Percentiles rank a stretch among this genome's conserved stretches.
phyloP scores from a whole-genome alignment of 2,888 invertebrate genomes.

The Lepidochrysops patricia region DNA sequence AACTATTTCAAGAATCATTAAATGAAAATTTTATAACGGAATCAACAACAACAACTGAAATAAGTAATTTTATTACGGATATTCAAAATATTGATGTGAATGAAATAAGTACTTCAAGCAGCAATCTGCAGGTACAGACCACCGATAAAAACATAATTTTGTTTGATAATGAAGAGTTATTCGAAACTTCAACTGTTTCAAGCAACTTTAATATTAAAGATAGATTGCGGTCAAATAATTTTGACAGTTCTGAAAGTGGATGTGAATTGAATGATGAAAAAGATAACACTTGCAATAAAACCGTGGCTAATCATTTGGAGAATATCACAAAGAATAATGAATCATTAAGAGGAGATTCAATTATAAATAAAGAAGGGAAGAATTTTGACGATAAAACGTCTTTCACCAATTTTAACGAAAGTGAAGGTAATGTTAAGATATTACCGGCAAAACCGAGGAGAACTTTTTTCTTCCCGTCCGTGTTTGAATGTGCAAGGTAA shows the following conservation, averaged over 20 bases:
- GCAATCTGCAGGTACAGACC: not conserved
- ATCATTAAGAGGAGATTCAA: not conserved
- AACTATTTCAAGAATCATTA: not conserved
- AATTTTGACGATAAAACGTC: conserved; percentile 15
- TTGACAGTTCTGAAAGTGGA: not conserved
- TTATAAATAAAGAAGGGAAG: conserved; percentile 12
- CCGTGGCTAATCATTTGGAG: not conserved
- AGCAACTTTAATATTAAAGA: not conserved
- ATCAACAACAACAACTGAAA: not conserved
- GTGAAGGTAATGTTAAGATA: conserved; percentile 40
- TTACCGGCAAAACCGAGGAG: conserved; percentile 50
- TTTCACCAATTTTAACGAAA: conserved; percentile 24
- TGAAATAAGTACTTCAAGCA: not conserved
- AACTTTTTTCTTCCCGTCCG: conserved; percentile 40
- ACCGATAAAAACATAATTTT: not conserved
- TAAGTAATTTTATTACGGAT: not conserved
- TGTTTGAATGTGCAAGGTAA: conserved; percentile 65
- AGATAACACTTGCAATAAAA: not conserved
- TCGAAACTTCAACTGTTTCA: not conserved
- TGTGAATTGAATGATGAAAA: not conserved
- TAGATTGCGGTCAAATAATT: not conserved
- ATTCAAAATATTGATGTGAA: not conserved
- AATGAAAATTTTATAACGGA: not conserved
- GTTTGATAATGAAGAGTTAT: not conserved
- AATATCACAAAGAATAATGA: not conserved